These are phyloP conservation scores for Cerceris ruficornis DNA, from an alignment of 2,888 invertebrate genomes.

Conservation along the genomic window DNA sequence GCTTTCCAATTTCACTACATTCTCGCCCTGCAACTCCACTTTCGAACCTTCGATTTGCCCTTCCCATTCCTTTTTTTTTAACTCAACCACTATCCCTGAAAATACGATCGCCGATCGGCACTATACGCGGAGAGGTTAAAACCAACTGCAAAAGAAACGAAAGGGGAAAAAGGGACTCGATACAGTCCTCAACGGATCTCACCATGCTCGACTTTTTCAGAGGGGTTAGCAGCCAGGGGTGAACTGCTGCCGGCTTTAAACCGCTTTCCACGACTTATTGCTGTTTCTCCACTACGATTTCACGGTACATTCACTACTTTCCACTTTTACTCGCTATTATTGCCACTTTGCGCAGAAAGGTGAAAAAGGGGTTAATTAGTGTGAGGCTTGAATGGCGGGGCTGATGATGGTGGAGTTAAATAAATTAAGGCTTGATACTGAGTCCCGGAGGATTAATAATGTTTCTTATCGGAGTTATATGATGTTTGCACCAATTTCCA, in stretches of 20 bases:
- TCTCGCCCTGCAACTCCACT: not conserved
- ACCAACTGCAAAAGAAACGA: constrained; percentile 28
- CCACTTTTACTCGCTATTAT: constrained; percentile 35
- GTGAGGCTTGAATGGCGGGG: not conserved
- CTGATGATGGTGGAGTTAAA: too few species aligned
- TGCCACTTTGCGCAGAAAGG: not conserved
- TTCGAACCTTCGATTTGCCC: not conserved
- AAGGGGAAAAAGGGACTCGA: not conserved
- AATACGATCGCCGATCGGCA: constrained; percentile 36
- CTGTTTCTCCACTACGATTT: constrained; percentile 60
- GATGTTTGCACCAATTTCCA: too few species aligned
- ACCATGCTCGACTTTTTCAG: constrained; percentile 34
- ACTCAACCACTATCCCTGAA: constrained; percentile 7
- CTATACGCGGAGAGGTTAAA: not conserved
- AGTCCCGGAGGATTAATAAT: too few species aligned
- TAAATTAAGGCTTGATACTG: too few species aligned
- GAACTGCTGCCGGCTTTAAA: constrained; percentile 48
- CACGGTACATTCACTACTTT: constrained; percentile 54
- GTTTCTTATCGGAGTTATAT: too few species aligned
- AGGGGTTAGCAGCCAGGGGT: constrained; percentile 19
- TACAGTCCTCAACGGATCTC: not conserved
- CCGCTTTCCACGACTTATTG: constrained; percentile 63
- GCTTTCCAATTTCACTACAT: constrained; percentile 42
- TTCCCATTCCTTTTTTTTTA: not conserved
- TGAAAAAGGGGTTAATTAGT: not conserved